phyloP scores from a whole-genome alignment of 2,888 invertebrate genomes.

The Zhengitettix transpicula region DNA sequence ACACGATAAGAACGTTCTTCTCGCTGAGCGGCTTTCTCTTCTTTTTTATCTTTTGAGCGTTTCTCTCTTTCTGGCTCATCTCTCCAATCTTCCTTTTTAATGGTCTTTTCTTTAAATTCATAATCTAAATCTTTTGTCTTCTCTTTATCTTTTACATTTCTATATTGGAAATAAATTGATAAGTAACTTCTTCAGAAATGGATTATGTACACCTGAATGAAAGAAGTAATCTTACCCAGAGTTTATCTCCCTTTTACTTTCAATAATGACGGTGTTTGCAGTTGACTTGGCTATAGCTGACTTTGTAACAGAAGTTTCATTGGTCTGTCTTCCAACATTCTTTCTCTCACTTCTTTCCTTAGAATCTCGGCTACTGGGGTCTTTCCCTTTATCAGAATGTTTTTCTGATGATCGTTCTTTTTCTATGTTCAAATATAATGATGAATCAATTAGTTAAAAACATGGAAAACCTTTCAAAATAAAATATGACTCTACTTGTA shows the following conservation, averaged over 20 bases:
- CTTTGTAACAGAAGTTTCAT: background rate
- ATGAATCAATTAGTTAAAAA: background rate
- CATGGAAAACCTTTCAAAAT: no score
- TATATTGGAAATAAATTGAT: conserved; percentile 16
- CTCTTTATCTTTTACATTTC: conserved; percentile 22
- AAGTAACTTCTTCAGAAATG: background rate
- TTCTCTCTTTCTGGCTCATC: conserved; percentile 31
- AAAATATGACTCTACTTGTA: no score
- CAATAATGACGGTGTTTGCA: background rate
- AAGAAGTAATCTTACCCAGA: background rate
- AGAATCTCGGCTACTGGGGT: conserved; percentile 2
- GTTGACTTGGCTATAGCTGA: background rate
- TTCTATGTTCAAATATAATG: background rate
- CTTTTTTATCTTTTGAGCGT: conserved; percentile 38
- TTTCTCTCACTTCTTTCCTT: conserved; percentile 10
- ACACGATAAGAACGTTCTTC: conserved; percentile 21
- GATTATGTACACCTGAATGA: background rate
- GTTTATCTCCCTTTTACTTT: background rate
- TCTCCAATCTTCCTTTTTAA: conserved; percentile 34
- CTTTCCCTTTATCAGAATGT: conserved; percentile 9
- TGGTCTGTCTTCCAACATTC: conserved; percentile 1
- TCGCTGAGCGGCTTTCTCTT: conserved; percentile 29
- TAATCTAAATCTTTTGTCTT: conserved; percentile 18
- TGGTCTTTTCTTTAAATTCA: conserved; percentile 21
- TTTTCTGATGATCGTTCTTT: conserved; percentile 9